Base-by-base conservation (phyloP, 2,888 invertebrate genomes). In the Reticulitermes lucifugus region DNA sequence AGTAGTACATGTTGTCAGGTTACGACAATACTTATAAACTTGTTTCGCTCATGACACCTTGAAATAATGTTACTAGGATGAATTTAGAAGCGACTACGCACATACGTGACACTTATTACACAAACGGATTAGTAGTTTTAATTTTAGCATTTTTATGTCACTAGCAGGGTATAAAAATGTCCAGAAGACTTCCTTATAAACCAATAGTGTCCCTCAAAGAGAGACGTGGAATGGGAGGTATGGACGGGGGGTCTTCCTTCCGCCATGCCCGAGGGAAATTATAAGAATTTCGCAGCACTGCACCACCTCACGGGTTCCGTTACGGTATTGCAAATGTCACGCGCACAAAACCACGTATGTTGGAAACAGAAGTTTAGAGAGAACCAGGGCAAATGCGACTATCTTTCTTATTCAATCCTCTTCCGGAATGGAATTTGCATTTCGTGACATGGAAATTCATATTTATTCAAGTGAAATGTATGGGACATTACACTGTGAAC, bases 221-320 rank as follows among this genome's bases (percentile, higher is more conserved):
- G 3, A 46, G 77, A n/a, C 22, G 77, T 46, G 43, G 77, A 18
- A 21, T 46, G 77, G 73, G 73, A 2, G 29, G 25, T 73, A 41
- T 73, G 71, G 21, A 5, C 46, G 46, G 10, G 35, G 46, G 51
- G 77, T 43, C 25, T 51, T n/a, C 77, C 46, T 77, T 77, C 46
- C n/a, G 18, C 25, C 46, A 46, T 46, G n/a, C 77, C 77, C 77
- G 46, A n/a, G 75, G 75, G 75, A 75, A 75, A 75, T 75, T 75
- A 75, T 75, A 75, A 75, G 43, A 75, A 75, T 75, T 75, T 75
- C 43, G 43, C 43, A 75, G 75, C 75, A 75, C 43, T 2, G n/a
- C 10, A 46, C 18, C 21, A 41, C 41, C 46, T 77, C 77, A 77
- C 22, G n/a, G 22, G 77, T 22, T 46, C 46, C 46, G 35, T 4